Conservation (phyloP, 2,113 vertebrate genomes). For the Nansenia antarctica region DNA sequence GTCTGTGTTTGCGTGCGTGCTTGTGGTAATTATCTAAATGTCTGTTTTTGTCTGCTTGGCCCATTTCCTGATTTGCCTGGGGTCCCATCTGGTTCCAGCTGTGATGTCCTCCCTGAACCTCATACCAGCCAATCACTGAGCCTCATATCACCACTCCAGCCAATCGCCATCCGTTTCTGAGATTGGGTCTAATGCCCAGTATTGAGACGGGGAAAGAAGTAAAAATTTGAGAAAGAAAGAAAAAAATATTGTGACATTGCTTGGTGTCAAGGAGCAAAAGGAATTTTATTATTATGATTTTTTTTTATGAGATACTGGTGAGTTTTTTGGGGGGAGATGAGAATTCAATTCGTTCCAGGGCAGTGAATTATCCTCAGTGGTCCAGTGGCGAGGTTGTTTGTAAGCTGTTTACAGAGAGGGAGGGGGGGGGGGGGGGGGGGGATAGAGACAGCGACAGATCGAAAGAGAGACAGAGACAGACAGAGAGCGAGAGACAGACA, state of each 20-base stretch:
- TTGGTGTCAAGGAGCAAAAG: constrained; percentile 1
- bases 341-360: neutral
- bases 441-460: neutral
- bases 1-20: neutral
- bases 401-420: neutral
- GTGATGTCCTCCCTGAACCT: neutral
- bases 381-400: neutral
- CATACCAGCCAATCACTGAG: too few species aligned
- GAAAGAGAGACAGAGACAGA: too few species aligned
- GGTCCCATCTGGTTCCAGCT: neutral
- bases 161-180: neutral
- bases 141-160: neutral
- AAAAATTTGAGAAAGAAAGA: neutral
- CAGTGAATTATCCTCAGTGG: neutral
- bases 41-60: neutral
- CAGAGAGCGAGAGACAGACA: neutral
- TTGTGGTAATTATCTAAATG: neutral
- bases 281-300: neutral
- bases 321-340: too few species aligned
- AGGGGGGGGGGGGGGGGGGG: neutral
- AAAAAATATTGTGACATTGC: neutral
- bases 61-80: neutral
- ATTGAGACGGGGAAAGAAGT: neutral
- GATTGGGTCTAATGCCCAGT: neutral
- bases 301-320: too few species aligned